Evolutionary conservation across 2,113 vertebrate species (phyloP), one percentile per base, ranked within the genome.

Genomic region (Petrocephalus microphthalmus): DNA sequence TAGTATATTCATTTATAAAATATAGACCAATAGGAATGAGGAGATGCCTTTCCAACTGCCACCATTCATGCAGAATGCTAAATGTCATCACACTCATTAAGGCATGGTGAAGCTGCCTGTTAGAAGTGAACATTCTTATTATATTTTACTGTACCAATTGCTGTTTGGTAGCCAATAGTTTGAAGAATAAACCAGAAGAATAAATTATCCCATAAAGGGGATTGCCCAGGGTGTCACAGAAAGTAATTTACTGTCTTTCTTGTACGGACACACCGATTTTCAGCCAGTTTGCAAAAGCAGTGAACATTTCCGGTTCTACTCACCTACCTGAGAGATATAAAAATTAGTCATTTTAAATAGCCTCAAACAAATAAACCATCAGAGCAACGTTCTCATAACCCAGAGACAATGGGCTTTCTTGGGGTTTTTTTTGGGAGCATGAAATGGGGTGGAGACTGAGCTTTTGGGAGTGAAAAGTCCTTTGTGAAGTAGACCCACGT

Each of bases 51-150:
- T 22, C 19, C 22, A 49, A 83, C 78, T 83, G 45, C 37, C 33
- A 7, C 94, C 92, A 95, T 92, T 93, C 93, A 94, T 94, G 92
- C 91, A 91, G 88, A 84, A 93, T 78, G 71, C 33, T 78, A 78
- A 42, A 78, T 78, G 71, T 42, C 92, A 94, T 81, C 90, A 92
- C 22, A n/a, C 45, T 49, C 81, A 83, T 83, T 83, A 49, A 83
- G 22, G 19, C 20, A 47, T 83, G 45, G 22, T 47, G 45, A 83
- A 47, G 37, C 20, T 83, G 45, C 2, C 37, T 10, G 49, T n/a
- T n/a, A 49, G 7, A 83, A 22, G 37, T 49, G 20, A 42, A 81
- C 81, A 49, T 49, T 83, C 15, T 83, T 42, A 49, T 2, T 83
- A 42, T 49, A 49, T 83, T 45, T 20, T 71, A 33, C 64, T 1